These are phyloP conservation scores for Bathynomus jamesi DNA, from an alignment of 1,140 invertebrate genomes.

Conservation along the genomic window DNA sequence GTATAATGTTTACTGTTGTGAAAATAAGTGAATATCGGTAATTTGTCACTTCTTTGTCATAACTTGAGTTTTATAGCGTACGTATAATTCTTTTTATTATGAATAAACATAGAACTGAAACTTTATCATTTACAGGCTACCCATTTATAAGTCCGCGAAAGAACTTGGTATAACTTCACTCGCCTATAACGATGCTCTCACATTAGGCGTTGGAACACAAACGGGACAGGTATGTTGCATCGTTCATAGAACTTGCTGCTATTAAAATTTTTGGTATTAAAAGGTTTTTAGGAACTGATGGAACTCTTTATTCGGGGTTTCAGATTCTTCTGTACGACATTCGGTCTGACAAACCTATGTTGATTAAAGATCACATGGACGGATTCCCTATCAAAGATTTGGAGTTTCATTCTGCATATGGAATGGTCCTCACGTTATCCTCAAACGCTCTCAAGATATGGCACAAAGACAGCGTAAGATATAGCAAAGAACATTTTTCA, in stretches of 20 bases:
- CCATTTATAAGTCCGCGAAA: slow-evolving; percentile 13
- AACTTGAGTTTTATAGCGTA: too few species aligned
- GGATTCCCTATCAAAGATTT: slow-evolving; percentile 83
- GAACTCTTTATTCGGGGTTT: too few species aligned
- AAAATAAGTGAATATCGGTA: too few species aligned
- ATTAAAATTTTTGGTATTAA: too few species aligned
- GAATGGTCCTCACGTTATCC: slow-evolving; percentile 87
- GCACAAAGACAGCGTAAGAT: slow-evolving; percentile 77
- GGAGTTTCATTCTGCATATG: slow-evolving; percentile 70
- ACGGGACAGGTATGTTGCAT: slow-evolving; percentile 54
- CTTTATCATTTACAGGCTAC: slow-evolving; percentile 17
- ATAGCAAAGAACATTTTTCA: too few species aligned
- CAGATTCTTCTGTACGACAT: slow-evolving; percentile 93
- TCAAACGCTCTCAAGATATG: slow-evolving; percentile 87
- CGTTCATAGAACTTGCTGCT: not conserved
- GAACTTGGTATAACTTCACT: slow-evolving; percentile 27
- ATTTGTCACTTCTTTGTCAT: too few species aligned
- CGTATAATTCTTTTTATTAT: too few species aligned
- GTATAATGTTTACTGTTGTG: too few species aligned
- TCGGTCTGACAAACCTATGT: slow-evolving; percentile 75
- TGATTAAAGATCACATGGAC: slow-evolving; percentile 92
- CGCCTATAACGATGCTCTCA: slow-evolving; percentile 61
- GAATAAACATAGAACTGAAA: too few species aligned
- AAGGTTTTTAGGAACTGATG: too few species aligned
- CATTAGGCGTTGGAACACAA: slow-evolving; percentile 81